Evolutionary conservation across 1,140 invertebrate genomes (phyloP), one percentile per base, ranked within the genome.

Genomic region (Diachasmimorpha longicaudata): DNA sequence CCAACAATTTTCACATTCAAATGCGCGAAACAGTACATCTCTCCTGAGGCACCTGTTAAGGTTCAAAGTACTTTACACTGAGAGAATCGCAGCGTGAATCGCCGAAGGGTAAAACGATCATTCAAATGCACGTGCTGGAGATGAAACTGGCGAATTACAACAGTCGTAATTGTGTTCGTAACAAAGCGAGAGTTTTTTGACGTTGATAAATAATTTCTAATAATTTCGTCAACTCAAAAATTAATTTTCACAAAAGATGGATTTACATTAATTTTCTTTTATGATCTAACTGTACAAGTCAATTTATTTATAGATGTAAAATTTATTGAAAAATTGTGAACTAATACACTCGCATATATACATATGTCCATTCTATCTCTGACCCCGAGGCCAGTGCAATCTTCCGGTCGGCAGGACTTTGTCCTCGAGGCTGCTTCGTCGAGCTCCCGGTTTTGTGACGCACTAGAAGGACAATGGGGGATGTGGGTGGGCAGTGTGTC

Each of bases 121-220:
- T 63, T 63, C 58, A 63, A 63, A 44, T 68, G 72, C 46, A 36
- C 42, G 55, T 72, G 44, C 52, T 69, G 16, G 31, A 16, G n/a
- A 48, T 19, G 23, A 66, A 58, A 39, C 14, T 71, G 25, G 68
- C 55, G 36, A 25, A 69, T 74, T 70, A 70, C 70, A 74, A 76
- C 78, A 81, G 81, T 82, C 79, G 78, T 79, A 82, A 79, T 79
- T 79, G 81, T 81, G 79, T 78, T 80, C 79, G 58, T 63, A 63
- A 63, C 58, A 63, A 63, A 23, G 58, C 19, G 58, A 4, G 19
- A 31, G 14, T 63, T 31, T 63, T 63, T 63, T 63, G 58, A 63
- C 58, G 31, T 63, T 31, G 31, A 63, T 63, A 31, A 63, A 63
- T 63, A 13, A 77, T 79, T 79, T 79, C n/a, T n/a, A n/a, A n/a